A percentile compares a stretch with the other conserved stretches of the same genome.
phyloP scores from a whole-genome alignment of 2,888 invertebrate species.

The Sinopyrophorus schimmeli region DNA sequence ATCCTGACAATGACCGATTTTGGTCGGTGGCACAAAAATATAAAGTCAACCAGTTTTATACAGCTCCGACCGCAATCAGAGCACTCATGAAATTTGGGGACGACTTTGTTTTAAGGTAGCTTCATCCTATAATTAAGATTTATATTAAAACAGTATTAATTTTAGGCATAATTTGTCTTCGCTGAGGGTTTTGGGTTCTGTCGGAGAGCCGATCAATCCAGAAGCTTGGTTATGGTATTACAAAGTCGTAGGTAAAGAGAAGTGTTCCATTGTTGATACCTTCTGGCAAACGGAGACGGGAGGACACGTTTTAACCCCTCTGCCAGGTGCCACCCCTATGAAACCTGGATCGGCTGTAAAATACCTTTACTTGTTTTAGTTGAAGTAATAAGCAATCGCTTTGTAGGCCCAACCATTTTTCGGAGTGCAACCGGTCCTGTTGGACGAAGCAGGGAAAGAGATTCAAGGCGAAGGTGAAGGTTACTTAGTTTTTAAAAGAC shows the following conservation, averaged over 20 bases:
- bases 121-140: conserved; percentile 5
- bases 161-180: conserved; percentile 67
- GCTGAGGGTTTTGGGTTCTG: conserved; percentile 87
- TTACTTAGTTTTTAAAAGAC: conserved; percentile 88
- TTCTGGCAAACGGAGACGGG: conserved; percentile 99
- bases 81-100: conserved; percentile 96
- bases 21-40: conserved; percentile 95
- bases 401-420: conserved; percentile 93
- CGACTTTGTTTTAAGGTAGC: conserved; percentile 72
- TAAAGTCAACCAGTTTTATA: conserved; percentile 95
- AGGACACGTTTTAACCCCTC: conserved; percentile 93
- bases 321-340: conserved; percentile 95
- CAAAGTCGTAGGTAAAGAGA: conserved; percentile 75
- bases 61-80: conserved; percentile 96
- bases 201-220: conserved; percentile 98
- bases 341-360: conserved; percentile 97
- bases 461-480: conserved; percentile 91
- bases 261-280: conserved; percentile 94
- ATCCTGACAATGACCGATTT: conserved; percentile 89
- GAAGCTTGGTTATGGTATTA: conserved; percentile 99
- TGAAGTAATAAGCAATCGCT: neutral
- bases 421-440: conserved; percentile 85
- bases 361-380: neutral
- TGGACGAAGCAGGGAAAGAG: conserved; percentile 85
- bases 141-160: conserved; percentile 18